A percentile compares a stretch with the other conserved stretches of the same genome.
Evolutionary conservation across 2,888 invertebrate genomes (phyloP).

Genomic region (Sepiola atlantica): DNA sequence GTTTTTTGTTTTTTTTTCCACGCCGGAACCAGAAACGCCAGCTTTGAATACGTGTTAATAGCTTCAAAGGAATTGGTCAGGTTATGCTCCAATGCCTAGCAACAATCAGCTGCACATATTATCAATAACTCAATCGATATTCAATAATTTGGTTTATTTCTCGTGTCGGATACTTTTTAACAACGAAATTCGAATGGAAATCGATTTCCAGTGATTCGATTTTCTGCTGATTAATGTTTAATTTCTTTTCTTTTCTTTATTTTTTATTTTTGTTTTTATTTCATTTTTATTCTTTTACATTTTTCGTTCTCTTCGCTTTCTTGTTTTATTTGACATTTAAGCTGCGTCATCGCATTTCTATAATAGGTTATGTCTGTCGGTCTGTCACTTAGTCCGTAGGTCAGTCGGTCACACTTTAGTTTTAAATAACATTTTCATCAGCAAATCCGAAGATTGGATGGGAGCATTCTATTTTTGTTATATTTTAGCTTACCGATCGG

Average conservation of each 20-base stretch:
- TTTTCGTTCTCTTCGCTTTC: background rate
- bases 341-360: too few relatives aligned
- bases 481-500: too few relatives aligned
- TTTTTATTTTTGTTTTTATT: background rate
- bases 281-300: too few relatives aligned
- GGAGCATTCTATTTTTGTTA: too few relatives aligned
- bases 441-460: too few relatives aligned
- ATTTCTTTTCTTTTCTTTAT: background rate
- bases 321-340: background rate
- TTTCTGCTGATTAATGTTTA: background rate
- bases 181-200: background rate
- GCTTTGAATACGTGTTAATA: background rate
- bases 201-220: background rate
- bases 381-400: too few relatives aligned
- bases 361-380: too few relatives aligned
- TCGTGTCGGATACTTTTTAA: background rate
- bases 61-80: background rate
- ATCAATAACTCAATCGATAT: background rate
- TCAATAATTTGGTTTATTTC: background rate
- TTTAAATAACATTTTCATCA: too few relatives aligned
- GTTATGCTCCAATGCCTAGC: background rate
- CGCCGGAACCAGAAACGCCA: background rate
- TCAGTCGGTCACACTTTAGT: too few relatives aligned
- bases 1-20: background rate
- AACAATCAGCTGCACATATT: background rate